Evolutionary conservation across 1,140 invertebrate genomes (phyloP), one percentile per base, ranked within the genome.

Genomic region (Matsumurasca onukii): DNA sequence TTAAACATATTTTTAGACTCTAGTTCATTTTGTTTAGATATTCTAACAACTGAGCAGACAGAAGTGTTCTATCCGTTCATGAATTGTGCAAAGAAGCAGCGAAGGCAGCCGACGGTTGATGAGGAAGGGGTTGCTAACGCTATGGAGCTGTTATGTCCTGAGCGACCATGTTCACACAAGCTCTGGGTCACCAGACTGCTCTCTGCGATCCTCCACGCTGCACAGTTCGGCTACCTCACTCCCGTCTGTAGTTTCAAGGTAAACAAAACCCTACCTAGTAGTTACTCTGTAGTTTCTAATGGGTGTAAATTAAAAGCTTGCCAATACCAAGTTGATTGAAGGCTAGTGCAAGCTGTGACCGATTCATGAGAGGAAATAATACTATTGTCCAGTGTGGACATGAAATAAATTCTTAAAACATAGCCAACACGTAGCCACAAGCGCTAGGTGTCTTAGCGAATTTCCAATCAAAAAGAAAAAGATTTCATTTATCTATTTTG

Each of bases 11-110:
- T n/a, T n/a, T n/a, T n/a, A n/a, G n/a, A n/a, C n/a, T n/a, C 17
- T 5, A 9, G 34, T 39, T 39, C 17, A 39, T 39, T 9, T 39
- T 39, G 5, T 39, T 17, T 39, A 72, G 72, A 29, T 70, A 71
- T 57, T 74, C 57, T 51, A 27, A 69, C 30, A 20, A 2, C 9
- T 9, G 34, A 39, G n/a, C 45, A 69, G 17, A 52, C 30, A 31
- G 31, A 64, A 22, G 52, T 69, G 13, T 17, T 69, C n/a, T 66
- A 65, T 27, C 68, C 68, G 17, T 69, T 66, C 49, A 52, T 69
- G 24, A 30, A 29, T 22, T 15, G 31, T 34, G 52, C 30, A 3
- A 55, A 25, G 3, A 29, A 24, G 25, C 5, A 5, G 15, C 9
- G 25, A 5, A 25, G n/a, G 3, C 9, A 2, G 25, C 2, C 30